Percentiles rank a stretch among this genome's conserved stretches.
Evolutionary conservation across 2,113 vertebrate species (phyloP).

Genomic region (Tragelaphus strepsiceros): DNA sequence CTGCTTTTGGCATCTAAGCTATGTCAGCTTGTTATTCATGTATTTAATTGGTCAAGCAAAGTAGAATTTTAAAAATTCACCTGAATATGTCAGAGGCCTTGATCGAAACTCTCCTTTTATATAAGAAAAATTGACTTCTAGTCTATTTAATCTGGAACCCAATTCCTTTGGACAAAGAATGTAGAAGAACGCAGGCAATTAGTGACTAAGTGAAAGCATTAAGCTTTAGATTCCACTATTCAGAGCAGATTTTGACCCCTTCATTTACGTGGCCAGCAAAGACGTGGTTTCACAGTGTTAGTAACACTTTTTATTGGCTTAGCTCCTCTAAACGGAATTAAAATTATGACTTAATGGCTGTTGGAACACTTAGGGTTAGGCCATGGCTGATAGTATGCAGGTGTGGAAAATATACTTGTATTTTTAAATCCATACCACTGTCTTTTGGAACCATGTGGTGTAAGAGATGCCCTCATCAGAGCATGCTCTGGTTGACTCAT

Average conservation of each 20-base stretch:
- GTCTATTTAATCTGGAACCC: background rate
- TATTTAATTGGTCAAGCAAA: background rate
- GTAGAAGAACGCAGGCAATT: background rate
- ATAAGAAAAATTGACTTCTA: background rate
- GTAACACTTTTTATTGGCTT: background rate
- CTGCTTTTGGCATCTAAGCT: background rate
- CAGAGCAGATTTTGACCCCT: background rate
- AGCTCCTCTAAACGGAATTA: background rate
- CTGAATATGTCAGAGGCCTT: background rate
- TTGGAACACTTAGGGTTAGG: background rate
- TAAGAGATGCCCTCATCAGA: background rate
- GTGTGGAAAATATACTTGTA: background rate
- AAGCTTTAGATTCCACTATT: background rate
- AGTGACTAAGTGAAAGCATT: background rate
- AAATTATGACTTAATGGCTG: background rate
- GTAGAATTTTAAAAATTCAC: background rate
- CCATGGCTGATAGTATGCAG: background rate
- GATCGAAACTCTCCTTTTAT: background rate
- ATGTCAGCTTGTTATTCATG: background rate
- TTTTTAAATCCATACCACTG: background rate
- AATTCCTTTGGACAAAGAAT: background rate
- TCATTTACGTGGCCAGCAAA: background rate
- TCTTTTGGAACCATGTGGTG: background rate
- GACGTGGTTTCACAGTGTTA: background rate
- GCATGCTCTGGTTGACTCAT: background rate